Evolutionary conservation across 2,888 invertebrate genomes (phyloP), one percentile per base, ranked within the genome.

Genomic region (Hemicrepidius hirtus): DNA sequence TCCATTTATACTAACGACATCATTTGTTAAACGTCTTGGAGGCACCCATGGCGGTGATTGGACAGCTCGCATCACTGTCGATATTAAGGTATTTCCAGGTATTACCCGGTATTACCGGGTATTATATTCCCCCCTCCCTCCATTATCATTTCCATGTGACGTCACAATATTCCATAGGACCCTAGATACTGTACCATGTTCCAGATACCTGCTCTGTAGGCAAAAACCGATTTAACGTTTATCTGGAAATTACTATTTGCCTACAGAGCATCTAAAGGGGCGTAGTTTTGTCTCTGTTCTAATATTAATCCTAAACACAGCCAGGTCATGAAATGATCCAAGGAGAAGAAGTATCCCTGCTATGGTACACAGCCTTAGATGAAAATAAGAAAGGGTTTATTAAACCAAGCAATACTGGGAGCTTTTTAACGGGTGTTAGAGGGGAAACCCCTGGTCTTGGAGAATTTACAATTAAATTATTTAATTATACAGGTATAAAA

Each of bases 11-110:
- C 86, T 98, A 6, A 91, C 90, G 71, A 98, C 98, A 0, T 94
- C 95, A 0, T 98, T 97, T 86, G 91, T 99, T 0, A 98, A 98
- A 87, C 91, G 92, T 60, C 88, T 90, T 0, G 94, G 94, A 0
- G 96, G 95, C 0, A 87, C 90, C 35, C 91, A 93, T 82, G 97
- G 97, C 0, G 97, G 97, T 0, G 97, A 97, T 81, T 98, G 98
- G 98, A 96, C 97, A 0, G 95, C 95, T 0, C 89, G 96, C 77
- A 91, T 99, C 62, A 87, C 89, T 65, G 92, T 94, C 0, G 87
- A 88, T 68, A 85, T 89, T 63, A 85, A 87, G 83, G 91, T 91
- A 82, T 46, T 6, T 4, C 9, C n/a, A n/a, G n/a, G n/a, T n/a
- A n/a, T n/a, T n/a, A n/a, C n/a, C n/a, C n/a, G n/a, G n/a, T n/a